These are phyloP conservation scores for Lepidurus apus DNA, from an alignment of 1,140 invertebrate species.

Conservation along the genomic window DNA sequence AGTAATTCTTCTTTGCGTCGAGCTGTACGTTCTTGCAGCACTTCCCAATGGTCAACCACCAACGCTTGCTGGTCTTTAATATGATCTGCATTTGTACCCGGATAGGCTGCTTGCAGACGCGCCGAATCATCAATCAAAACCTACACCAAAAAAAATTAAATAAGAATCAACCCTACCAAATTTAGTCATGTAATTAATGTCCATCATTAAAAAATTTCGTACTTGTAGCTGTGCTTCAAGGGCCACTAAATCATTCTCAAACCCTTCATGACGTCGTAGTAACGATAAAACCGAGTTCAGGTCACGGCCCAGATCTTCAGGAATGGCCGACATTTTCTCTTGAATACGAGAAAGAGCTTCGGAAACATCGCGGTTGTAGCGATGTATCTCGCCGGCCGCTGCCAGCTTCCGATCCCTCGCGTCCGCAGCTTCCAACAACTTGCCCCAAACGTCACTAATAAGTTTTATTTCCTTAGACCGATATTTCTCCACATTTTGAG, in stretches of 20 bases:
- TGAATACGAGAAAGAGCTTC: slow-evolving; percentile 85
- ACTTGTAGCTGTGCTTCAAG: slow-evolving; percentile 84
- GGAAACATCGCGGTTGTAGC: slow-evolving; percentile 92
- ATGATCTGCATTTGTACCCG: slow-evolving; percentile 83
- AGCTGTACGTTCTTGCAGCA: slow-evolving; percentile 73
- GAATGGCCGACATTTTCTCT: slow-evolving; percentile 75
- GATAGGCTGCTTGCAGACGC: slow-evolving; percentile 79
- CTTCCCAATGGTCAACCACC: slow-evolving; percentile 80
- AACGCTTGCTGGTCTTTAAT: slow-evolving; percentile 70
- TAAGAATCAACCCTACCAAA: neutral
- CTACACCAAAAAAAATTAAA: slow-evolving; percentile 43
- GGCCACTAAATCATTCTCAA: slow-evolving; percentile 90
- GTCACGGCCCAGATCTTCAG: slow-evolving; percentile 79
- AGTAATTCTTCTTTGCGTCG: slow-evolving; percentile 72
- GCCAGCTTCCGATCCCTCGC: slow-evolving; percentile 76
- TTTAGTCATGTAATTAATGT: slow-evolving; percentile 7
- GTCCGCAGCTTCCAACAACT: slow-evolving; percentile 76
- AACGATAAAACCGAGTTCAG: slow-evolving; percentile 78
- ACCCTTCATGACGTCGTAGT: slow-evolving; percentile 82
- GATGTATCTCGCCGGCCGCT: slow-evolving; percentile 91
- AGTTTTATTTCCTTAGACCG: neutral
- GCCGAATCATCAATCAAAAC: slow-evolving; percentile 85
- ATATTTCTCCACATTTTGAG: neutral
- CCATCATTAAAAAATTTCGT: slow-evolving; percentile 23
- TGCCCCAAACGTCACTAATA: slow-evolving; percentile 74